phyloP scores from a whole-genome alignment of 2,113 vertebrate genomes.

The Beaufortia kweichowensis region DNA sequence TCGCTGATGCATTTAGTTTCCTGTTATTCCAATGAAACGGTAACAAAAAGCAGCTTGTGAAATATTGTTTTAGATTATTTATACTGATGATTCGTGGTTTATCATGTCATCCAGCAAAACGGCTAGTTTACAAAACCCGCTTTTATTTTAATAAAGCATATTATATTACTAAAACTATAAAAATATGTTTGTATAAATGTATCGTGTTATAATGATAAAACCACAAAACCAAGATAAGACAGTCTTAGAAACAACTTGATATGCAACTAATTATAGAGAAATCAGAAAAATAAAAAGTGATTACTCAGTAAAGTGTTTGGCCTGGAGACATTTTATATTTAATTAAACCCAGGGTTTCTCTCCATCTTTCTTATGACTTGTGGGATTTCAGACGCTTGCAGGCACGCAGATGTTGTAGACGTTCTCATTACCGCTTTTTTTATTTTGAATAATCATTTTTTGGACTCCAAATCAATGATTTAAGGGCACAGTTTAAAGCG shows the following conservation, averaged over 20 bases:
- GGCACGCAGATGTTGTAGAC: constrained; percentile 22
- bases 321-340: constrained; percentile 45
- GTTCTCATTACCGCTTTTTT: constrained; percentile 23
- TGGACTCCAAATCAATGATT: not conserved
- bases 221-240: constrained; percentile 8
- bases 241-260: constrained; percentile 10
- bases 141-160: not conserved
- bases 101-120: too few species aligned
- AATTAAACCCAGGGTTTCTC: constrained; percentile 39
- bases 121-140: too few species aligned
- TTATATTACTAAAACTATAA: too few species aligned
- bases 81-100: too few species aligned
- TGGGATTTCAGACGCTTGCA: constrained; percentile 7
- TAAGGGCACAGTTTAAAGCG: constrained; percentile 7
- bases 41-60: too few species aligned
- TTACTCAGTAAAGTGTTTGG: constrained; percentile 22
- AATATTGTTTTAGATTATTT: too few species aligned
- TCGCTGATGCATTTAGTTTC: too few species aligned
- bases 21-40: too few species aligned
- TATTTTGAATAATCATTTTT: constrained; percentile 28
- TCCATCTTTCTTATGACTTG: constrained; percentile 17
- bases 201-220: not conserved
- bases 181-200: not conserved
- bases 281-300: constrained; percentile 30
- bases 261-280: constrained; percentile 44